Percentiles rank a stretch among this genome's conserved stretches.
Conservation (phyloP, 2,113 vertebrate genomes). For the Sapajus apella region DNA sequence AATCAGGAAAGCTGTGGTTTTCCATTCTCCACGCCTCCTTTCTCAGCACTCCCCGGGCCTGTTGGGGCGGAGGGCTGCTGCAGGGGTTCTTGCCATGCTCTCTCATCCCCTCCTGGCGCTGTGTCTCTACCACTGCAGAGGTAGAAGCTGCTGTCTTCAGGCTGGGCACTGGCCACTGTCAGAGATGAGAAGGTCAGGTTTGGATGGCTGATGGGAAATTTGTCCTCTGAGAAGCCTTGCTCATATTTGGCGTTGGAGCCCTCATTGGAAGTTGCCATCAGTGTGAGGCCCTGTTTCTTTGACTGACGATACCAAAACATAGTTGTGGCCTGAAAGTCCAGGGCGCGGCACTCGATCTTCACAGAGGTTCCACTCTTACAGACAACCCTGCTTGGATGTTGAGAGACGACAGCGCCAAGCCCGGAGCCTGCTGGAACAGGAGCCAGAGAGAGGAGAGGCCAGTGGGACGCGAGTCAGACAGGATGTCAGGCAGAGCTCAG, state of each 20-base stretch:
- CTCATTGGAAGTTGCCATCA: not conserved
- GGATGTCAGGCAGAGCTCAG: no score
- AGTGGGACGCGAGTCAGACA: not conserved
- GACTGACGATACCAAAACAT: slow-evolving; percentile 64
- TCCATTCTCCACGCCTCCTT: not conserved
- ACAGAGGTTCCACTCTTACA: not conserved
- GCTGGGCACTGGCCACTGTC: rapidly evolving
- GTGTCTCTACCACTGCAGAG: slow-evolving; percentile 54
- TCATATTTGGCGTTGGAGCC: rapidly evolving
- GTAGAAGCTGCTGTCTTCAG: slow-evolving; percentile 52
- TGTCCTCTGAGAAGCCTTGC: rapidly evolving
- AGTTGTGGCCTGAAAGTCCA: rapidly evolving
- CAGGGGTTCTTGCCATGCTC: slow-evolving; percentile 37
- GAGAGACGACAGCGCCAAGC: not conserved
- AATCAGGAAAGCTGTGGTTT: slow-evolving; percentile 18
- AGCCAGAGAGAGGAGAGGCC: not conserved
- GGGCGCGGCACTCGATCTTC: not conserved
- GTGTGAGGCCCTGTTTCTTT: not conserved
- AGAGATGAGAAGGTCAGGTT: not conserved
- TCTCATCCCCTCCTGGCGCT: not conserved
- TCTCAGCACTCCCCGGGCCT: rapidly evolving
- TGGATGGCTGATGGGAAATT: not conserved
- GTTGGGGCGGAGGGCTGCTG: no score
- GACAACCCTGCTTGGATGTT: not conserved
- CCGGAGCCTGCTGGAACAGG: not conserved